Conservation (phyloP, 2,888 invertebrate genomes). For the Eurois occulta region DNA sequence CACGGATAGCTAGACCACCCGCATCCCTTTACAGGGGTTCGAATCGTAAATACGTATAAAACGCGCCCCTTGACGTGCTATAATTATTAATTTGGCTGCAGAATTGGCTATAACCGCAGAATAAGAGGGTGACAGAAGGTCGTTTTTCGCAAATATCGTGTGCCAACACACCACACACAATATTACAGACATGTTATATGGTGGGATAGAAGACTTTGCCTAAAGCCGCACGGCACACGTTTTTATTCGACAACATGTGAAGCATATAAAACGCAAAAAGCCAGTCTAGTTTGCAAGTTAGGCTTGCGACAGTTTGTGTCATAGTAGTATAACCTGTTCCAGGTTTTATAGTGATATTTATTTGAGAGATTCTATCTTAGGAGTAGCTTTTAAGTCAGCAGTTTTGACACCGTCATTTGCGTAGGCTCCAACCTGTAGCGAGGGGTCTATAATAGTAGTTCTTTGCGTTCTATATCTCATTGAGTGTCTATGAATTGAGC, state of each 20-base stretch:
- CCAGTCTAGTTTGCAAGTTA: background rate
- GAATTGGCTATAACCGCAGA: slow-evolving; percentile 56
- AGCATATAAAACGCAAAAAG: background rate
- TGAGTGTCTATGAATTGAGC: background rate
- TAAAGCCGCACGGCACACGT: background rate
- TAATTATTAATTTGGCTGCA: slow-evolving; percentile 76
- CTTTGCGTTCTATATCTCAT: background rate
- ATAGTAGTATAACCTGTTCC: background rate
- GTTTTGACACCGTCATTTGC: background rate
- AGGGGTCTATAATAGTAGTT: background rate
- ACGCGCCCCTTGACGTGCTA: slow-evolving; percentile 69
- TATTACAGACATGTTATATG: background rate
- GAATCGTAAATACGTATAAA: slow-evolving; percentile 74
- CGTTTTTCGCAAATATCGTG: background rate
- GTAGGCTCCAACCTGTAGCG: background rate
- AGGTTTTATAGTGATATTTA: background rate
- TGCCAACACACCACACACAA: background rate
- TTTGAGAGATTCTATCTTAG: background rate
- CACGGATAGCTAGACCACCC: slow-evolving; percentile 32
- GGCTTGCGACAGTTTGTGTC: background rate
- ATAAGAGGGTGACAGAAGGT: slow-evolving; percentile 43
- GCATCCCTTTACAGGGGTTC: slow-evolving; percentile 62
- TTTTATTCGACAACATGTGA: background rate
- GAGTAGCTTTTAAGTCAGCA: background rate
- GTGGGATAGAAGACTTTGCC: background rate